Base-by-base conservation (phyloP, 2,888 invertebrate genomes). In the Cantharis rufa region DNA sequence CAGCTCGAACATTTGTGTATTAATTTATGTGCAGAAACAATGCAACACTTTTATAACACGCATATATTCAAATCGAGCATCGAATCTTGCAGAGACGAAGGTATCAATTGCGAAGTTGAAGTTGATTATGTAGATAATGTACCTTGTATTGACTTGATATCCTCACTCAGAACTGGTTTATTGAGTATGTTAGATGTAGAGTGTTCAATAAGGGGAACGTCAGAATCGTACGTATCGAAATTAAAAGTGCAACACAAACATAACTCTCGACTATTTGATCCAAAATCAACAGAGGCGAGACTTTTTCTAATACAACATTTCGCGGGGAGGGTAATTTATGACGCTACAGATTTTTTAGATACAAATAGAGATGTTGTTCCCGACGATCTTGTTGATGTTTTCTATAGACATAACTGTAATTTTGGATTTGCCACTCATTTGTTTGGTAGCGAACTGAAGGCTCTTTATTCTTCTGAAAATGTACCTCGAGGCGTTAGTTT, bases 1-100 rank as follows among this genome's bases (percentile, higher is more conserved):
- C 95, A 96, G 82, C 90, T 98, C 82, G 98, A 98, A 88, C 98
- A 98, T 87, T 90, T 98, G 77, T 98, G 98, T 89, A 96, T 97
- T 84, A 98, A 98, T 89, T 90, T 98, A 79, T 97, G 97, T 89
- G 97, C 98, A 0, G 98, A 98, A 90, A 97, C 97, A 32, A 96
- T 98, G 96, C 98, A 98, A 88, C 98, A 98, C 88, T 98, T 97
- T 88, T 98, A 98, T 90, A 98, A 97, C 89, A 98, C 97, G 72
- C 97, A 98, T 89, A 96, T 98, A 83, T 98, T 98, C 89, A 97
- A 97, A 88, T 95, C 96, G 18, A 94, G 96, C 82, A 95, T 96
- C 80, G 97, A 98, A 89, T 96, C 97, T 72, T 97, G 97, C 85
- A 92, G 96, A 79, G 98, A 98, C 87, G 97, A 98, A 90, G 96